Evolutionary conservation across 1,140 invertebrate species (phyloP), one percentile per base, ranked within the genome.

Genomic region (Caerostris extrusa): DNA sequence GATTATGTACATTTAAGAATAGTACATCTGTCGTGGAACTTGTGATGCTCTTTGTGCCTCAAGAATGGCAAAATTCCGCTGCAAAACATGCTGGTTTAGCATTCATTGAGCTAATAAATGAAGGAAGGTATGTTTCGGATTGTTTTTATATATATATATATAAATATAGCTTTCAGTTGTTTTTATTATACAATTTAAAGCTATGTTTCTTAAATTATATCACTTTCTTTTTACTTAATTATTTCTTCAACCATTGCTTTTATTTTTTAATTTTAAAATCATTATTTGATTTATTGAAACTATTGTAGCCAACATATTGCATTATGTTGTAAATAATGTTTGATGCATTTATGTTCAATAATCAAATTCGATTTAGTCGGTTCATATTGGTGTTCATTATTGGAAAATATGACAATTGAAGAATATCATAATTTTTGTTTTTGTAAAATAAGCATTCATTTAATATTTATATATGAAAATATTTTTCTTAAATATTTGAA

Each of bases 21-120:
- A 99, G 98, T 95, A 98, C 98, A 85, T 99, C 98, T 3, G 99
- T 99, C 0, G 99, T 99, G 17, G 99, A 99, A 95, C 96, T 99
- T 83, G 99, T 99, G 14, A 99, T 99, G 99, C 96, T 99, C 95
- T 96, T n/a, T 99, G 34, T 99, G 99, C 96, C 99, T 0, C 99
- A 99, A 96, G 99, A 99, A 96, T 99, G 99, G 99, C 99, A 99
- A 96, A 99, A 99, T 96, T 99, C 99, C 99, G 1, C 96, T 99
- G 19, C 99, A 99, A 96, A 99, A 96, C 99, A 99, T 96, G 99
- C 99, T 7, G 99, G 99, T 0, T 97, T 99, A 17, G 99, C 99
- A 10, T 99, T 99, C 96, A 99, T 99, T 95, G 99, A 99, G 96
- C 97, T 99, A 57, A 99, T 99, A 95, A 99, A 99, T 96, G 99